phyloP scores from a whole-genome alignment of 2,113 vertebrate genomes.

The Lota lota region DNA sequence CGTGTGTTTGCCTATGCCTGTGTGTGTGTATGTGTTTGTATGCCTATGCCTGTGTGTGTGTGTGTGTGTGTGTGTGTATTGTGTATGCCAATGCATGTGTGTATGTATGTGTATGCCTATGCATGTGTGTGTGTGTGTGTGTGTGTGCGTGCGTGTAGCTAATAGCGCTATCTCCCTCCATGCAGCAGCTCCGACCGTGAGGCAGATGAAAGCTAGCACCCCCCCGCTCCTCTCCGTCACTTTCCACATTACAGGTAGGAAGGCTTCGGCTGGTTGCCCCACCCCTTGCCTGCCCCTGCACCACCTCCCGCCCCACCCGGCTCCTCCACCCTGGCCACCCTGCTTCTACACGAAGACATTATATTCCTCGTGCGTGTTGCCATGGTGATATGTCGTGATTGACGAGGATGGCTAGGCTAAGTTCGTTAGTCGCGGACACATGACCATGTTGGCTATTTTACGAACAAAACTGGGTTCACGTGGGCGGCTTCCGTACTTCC shows the following conservation, averaged over 20 bases:
- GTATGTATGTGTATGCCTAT: background rate
- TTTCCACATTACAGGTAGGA: conserved; percentile 89
- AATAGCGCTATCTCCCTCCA: conserved; percentile 75
- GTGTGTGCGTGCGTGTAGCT: conserved; percentile 52
- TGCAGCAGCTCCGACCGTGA: conserved; percentile 84
- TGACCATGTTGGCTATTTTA: too few species aligned
- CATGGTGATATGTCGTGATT: too few species aligned
- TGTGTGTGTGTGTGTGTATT: conserved; percentile 9
- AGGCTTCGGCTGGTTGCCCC: conserved; percentile 36
- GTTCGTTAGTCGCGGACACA: too few species aligned
- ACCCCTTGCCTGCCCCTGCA: background rate
- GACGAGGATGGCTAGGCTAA: too few species aligned
- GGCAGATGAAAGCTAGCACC: conserved; percentile 79
- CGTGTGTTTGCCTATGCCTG: conserved; percentile 8
- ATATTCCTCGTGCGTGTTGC: too few species aligned
- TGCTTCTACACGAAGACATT: too few species aligned
- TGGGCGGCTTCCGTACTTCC: too few species aligned
- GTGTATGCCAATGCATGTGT: conserved; percentile 9
- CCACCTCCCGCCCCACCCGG: background rate
- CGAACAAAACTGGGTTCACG: too few species aligned
- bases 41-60: conserved; percentile 14
- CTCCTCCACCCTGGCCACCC: background rate
- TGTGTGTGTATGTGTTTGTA: background rate
- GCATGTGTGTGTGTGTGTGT: background rate
- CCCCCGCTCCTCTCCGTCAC: conserved; percentile 85